Conservation (phyloP, 2,888 invertebrate species). For the Synergus umbraculus region DNA sequence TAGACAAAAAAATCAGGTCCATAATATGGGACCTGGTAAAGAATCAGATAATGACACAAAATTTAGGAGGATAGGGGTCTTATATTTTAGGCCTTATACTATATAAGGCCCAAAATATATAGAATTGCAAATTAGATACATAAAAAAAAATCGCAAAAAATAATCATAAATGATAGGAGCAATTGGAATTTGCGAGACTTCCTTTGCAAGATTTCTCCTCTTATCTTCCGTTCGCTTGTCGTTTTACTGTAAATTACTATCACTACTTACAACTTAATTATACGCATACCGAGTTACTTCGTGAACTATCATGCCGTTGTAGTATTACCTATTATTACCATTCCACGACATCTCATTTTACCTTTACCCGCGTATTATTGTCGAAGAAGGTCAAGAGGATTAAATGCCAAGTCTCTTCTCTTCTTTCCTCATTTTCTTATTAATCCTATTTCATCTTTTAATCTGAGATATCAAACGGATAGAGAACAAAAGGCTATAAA, state of each 20-base stretch:
- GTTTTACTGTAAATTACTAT: slow-evolving; percentile 27
- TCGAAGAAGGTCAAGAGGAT: slow-evolving; percentile 30
- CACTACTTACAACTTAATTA: slow-evolving; percentile 18
- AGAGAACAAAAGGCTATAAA: background rate
- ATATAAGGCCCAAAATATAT: too few relatives aligned
- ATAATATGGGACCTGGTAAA: too few relatives aligned
- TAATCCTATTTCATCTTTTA: background rate
- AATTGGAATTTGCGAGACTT: background rate
- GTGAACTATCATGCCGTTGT: background rate
- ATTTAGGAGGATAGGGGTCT: too few relatives aligned
- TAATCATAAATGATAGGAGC: too few relatives aligned
- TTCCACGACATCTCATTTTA: slow-evolving; percentile 32
- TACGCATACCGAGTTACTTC: slow-evolving; percentile 31
- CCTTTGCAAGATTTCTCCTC: slow-evolving; percentile 25
- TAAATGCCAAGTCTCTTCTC: slow-evolving; percentile 26
- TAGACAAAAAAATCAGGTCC: too few relatives aligned
- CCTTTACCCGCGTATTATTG: background rate
- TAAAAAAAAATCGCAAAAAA: too few relatives aligned
- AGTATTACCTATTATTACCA: slow-evolving; percentile 30
- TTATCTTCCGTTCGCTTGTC: slow-evolving; percentile 5
- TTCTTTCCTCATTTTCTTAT: slow-evolving; percentile 20
- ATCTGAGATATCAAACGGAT: slow-evolving; percentile 17
- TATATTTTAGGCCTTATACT: too few relatives aligned
- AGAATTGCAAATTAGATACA: too few relatives aligned
- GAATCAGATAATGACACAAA: too few relatives aligned